phyloP scores from a whole-genome alignment of 2,797 vertebrate genomes.

The Mallotus villosus region DNA sequence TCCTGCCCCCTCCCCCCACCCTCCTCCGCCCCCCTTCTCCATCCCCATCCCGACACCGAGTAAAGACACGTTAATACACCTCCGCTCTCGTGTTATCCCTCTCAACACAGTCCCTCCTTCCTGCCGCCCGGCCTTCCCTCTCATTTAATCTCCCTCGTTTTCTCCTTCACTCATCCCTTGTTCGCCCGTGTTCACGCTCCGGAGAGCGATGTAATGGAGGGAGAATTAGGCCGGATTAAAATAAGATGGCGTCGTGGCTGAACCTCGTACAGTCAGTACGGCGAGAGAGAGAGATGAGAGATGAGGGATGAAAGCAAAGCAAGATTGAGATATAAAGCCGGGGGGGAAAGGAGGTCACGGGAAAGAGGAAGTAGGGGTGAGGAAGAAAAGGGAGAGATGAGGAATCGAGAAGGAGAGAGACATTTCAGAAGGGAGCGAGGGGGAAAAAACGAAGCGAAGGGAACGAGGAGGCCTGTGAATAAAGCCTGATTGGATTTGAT shows the following conservation, averaged over 20 bases:
- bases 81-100: conserved; percentile 26
- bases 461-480: too few species aligned
- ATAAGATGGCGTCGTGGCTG: conserved; percentile 45
- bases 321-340: conserved; percentile 18
- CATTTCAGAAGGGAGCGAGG: not conserved
- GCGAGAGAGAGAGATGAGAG: conserved; percentile 12
- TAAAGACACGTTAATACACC: not conserved
- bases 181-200: conserved; percentile 56
- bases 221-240: too few species aligned
- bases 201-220: conserved; percentile 59
- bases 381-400: not conserved
- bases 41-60: not conserved
- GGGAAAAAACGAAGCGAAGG: not conserved
- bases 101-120: not conserved
- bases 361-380: not conserved
- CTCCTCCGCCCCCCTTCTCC: conserved; percentile 25
- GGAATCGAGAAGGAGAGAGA: not conserved
- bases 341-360: conserved; percentile 36
- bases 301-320: conserved; percentile 15
- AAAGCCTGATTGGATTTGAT: too few species aligned
- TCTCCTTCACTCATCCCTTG: conserved; percentile 35
- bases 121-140: conserved; percentile 2
- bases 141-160: conserved; percentile 44
- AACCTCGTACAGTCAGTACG: conserved; percentile 6
- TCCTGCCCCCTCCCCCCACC: not conserved